Evolutionary conservation across 92 coral and sea anemone genomes (phyloP), one percentile per base, ranked within the genome.

Genomic region (Isaurus tuberculatus): DNA sequence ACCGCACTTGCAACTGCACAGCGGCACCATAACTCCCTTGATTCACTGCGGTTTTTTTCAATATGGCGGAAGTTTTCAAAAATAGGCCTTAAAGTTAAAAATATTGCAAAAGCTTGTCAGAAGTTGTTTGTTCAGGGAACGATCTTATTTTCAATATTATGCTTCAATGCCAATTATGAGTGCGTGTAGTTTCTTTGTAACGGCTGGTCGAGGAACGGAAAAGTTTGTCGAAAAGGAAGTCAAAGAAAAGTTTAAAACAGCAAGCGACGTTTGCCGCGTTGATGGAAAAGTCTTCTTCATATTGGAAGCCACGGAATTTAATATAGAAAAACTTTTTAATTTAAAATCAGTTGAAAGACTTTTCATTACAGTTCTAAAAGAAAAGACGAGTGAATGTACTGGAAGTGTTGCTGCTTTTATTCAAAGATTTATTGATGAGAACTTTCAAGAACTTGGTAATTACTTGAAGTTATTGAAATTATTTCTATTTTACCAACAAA

Each of bases 201-300:
- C 82, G 13, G 82, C 82, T 19, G 82, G 82, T 63, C 69, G 82
- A 55, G 82, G 82, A 40, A 77, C 82, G 11, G 82, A 77, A 77
- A 77, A 77, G 34, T 77, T 77, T 77, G 70, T 25, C 1, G 70
- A 77, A 77, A 29, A 65, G 25, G 82, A 77, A 58, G 36, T 77
- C 33, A 46, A 55, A 9, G 37, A 77, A n/a, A 77, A 77, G 22
- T 58, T 77, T 15, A 43, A 58, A 33, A 77, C 82, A 10, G 55
- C 23, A 19, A n/a, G 69, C 36, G 31, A 77, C 60, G 69, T 77
- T 23, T 27, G 58, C 36, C 69, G 82, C 23, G 36, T 77, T 6
- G 82, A 77, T 20, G 82, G 82, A 60, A 77, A 77, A 48, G 82
- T 77, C 34, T 77, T 77, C 70, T 77, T 77, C 70, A 29, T 40